Conservation (phyloP, 53 echinoderm and acorn worm genomes). For the Patiria pectinifera region DNA sequence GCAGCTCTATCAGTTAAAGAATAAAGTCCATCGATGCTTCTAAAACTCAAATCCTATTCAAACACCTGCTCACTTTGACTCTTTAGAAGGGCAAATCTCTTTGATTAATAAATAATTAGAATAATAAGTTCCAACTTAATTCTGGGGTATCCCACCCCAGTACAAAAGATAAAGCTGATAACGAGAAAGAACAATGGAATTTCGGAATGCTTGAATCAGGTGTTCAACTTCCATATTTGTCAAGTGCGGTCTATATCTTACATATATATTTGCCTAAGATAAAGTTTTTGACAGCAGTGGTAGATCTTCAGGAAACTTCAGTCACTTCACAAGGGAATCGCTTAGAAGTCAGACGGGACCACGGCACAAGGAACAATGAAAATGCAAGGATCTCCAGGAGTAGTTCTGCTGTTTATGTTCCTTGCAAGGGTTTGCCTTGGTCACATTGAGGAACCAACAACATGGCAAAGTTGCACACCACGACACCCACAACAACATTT, state of each 20-base stretch:
- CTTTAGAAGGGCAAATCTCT: no score
- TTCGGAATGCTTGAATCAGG: background rate
- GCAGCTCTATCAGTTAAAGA: no score
- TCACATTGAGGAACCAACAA: background rate
- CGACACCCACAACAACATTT: conserved; percentile 82
- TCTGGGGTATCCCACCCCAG: no score
- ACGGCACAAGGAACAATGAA: background rate
- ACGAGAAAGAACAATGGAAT: background rate
- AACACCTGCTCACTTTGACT: no score
- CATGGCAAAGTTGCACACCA: conserved; percentile 58
- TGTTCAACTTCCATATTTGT: background rate
- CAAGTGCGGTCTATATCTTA: background rate
- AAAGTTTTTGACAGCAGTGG: background rate
- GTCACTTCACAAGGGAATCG: background rate
- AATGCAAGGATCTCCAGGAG: background rate
- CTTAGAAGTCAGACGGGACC: background rate
- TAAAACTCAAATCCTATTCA: no score
- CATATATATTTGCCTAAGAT: background rate
- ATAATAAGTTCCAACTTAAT: no score
- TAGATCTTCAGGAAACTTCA: background rate
- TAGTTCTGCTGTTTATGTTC: background rate
- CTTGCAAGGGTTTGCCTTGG: background rate
- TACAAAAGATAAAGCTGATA: background rate
- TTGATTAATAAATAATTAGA: no score
- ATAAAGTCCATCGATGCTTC: no score